Conservation (phyloP, 2,113 vertebrate species). For the Dicentrarchus labrax region DNA sequence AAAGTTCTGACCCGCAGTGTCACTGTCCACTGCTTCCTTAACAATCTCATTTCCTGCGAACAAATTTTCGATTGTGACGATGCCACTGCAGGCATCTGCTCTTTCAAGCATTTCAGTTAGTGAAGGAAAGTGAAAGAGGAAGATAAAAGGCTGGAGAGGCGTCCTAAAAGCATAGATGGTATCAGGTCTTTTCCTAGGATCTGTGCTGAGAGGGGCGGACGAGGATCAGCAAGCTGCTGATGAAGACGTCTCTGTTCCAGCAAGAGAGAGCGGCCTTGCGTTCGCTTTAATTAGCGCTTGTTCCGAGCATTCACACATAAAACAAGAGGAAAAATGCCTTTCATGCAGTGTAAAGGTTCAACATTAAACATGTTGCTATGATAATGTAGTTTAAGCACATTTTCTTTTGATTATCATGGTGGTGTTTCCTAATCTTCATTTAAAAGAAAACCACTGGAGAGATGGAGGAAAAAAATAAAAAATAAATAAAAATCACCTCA, state of each 20-base stretch:
- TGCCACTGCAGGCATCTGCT: conserved; percentile 36
- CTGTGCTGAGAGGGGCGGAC: conserved; percentile 62
- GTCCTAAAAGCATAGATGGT: conserved; percentile 64
- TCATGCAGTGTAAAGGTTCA: conserved; percentile 47
- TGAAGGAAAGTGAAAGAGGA: conserved; percentile 16
- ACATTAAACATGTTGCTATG: conserved; percentile 30
- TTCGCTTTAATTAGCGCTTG: conserved; percentile 76
- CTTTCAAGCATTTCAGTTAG: conserved; percentile 49
- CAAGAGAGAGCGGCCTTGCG: conserved; percentile 56
- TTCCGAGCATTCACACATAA: conserved; percentile 38
- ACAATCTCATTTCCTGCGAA: conserved; percentile 22
- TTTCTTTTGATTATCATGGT: conserved; percentile 62
- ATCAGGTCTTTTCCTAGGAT: conserved; percentile 62
- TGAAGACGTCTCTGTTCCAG: conserved; percentile 62
- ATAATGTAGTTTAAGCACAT: conserved; percentile 28
- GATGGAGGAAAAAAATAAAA: not conserved
- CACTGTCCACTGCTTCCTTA: conserved; percentile 14
- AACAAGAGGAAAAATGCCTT: conserved; percentile 34
- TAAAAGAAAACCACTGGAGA: not conserved
- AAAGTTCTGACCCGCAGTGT: not conserved
- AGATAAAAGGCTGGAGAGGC: conserved; percentile 70
- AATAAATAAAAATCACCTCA: not conserved
- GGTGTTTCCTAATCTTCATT: conserved; percentile 34
- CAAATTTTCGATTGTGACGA: conserved; percentile 29
- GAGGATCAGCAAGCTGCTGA: conserved; percentile 62